phyloP scores from a whole-genome alignment of 1,140 invertebrate species.

The Sycophaga agraensis region DNA sequence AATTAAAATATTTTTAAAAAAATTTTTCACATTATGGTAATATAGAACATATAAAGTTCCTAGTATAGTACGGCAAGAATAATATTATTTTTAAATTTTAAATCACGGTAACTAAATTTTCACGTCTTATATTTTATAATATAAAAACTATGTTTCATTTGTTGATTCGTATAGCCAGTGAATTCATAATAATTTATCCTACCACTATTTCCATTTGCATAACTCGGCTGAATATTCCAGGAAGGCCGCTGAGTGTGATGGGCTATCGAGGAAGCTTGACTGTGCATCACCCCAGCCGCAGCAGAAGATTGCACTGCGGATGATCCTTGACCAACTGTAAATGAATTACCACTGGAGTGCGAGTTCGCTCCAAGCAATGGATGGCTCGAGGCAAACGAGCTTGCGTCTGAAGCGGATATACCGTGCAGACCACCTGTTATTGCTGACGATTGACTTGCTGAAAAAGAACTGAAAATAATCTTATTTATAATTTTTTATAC shows the following conservation, averaged over 20 bases:
- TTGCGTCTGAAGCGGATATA: conserved; percentile 39
- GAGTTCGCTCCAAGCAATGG: conserved; percentile 35
- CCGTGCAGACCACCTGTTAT: conserved; percentile 40
- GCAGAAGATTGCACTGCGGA: conserved; percentile 44
- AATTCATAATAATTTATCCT: no score
- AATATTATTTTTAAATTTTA: no score
- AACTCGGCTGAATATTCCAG: neutral
- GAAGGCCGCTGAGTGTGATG: neutral
- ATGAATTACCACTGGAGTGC: conserved; percentile 39
- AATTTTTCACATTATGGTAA: no score
- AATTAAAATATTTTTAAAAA: no score
- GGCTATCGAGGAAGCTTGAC: conserved; percentile 36
- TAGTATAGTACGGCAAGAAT: no score
- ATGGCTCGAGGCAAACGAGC: conserved; percentile 37
- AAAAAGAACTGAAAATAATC: conserved; percentile 36
- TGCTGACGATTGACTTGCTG: conserved; percentile 48
- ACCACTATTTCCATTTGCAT: conserved; percentile 4
- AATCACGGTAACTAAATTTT: no score
- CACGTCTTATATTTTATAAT: no score
- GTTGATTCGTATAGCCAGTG: no score
- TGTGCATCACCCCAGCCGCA: conserved; percentile 37
- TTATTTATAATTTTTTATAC: no score
- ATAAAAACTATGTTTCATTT: no score
- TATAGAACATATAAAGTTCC: no score
- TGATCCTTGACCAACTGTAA: conserved; percentile 40